Evolutionary conservation across 2,797 vertebrate genomes (phyloP).

Genomic region (Pseudomugil gertrudae): DNA sequence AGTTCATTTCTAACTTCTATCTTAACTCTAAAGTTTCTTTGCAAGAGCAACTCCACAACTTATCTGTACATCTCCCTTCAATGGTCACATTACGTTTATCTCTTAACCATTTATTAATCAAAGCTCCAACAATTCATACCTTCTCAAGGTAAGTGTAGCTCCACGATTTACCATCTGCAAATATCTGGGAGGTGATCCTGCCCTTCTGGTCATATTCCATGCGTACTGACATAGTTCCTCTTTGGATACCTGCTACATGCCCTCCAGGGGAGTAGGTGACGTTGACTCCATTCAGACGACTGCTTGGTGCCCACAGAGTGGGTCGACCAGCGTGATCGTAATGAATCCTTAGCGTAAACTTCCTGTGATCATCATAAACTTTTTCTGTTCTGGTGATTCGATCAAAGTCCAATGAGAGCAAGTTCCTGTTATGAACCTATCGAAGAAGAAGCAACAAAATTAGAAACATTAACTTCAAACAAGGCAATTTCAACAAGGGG

Average conservation of each 20-base stretch:
- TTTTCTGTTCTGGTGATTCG: slow-evolving; percentile 98
- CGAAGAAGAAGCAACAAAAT: slow-evolving; percentile 7
- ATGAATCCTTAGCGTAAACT: slow-evolving; percentile 95
- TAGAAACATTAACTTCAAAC: slow-evolving; percentile 15
- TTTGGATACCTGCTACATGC: slow-evolving; percentile 93
- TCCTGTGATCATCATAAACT: slow-evolving; percentile 98
- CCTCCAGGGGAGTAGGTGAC: slow-evolving; percentile 94
- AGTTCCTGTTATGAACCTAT: slow-evolving; percentile 97
- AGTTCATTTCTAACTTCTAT: slow-evolving; percentile 56
- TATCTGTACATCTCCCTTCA: slow-evolving; percentile 2
- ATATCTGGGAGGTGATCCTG: slow-evolving; percentile 92
- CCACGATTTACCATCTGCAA: slow-evolving; percentile 98
- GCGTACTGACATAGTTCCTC: slow-evolving; percentile 97
- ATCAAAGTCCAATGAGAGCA: slow-evolving; percentile 96
- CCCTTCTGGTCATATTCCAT: slow-evolving; percentile 97
- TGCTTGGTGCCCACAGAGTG: slow-evolving; percentile 98
- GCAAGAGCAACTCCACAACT: slow-evolving; percentile 22
- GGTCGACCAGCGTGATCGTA: slow-evolving; percentile 94
- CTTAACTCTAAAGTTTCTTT: slow-evolving; percentile 42
- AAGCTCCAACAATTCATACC: slow-evolving; percentile 70
- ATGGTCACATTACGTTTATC: slow-evolving; percentile 21
- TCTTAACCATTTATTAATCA: slow-evolving; percentile 11
- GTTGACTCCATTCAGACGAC: slow-evolving; percentile 94
- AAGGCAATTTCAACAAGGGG: slow-evolving; percentile 2
- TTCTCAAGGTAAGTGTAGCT: slow-evolving; percentile 98